A percentile compares a stretch with the other conserved stretches of the same genome.
phyloP scores from a whole-genome alignment of 2,888 invertebrate species.

The Cataglyphis livida region DNA sequence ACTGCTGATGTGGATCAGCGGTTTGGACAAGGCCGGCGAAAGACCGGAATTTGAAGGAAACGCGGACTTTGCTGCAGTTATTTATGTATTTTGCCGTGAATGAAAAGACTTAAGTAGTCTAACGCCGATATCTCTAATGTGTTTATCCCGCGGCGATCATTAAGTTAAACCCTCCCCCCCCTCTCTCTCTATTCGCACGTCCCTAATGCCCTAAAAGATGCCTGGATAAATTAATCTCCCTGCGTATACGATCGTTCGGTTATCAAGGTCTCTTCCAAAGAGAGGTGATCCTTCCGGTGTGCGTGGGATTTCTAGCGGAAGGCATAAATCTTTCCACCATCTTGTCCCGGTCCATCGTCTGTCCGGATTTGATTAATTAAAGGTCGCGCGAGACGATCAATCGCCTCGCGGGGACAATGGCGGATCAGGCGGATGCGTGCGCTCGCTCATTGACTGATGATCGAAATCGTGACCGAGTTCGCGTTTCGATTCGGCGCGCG shows the following conservation, averaged over 20 bases:
- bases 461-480: constrained; percentile 53
- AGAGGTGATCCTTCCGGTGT: constrained; percentile 24
- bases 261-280: constrained; percentile 56
- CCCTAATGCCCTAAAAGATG: constrained; percentile 29
- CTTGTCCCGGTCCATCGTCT: constrained; percentile 45
- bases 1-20: constrained; percentile 48
- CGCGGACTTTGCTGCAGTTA: constrained; percentile 7
- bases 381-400: constrained; percentile 52
- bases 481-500: constrained; percentile 39
- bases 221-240: constrained; percentile 70
- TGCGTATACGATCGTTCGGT: constrained; percentile 59
- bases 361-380: constrained; percentile 71
- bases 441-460: constrained; percentile 61
- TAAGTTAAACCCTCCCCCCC: not conserved
- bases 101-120: constrained; percentile 28
- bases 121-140: not conserved
- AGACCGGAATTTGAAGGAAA: constrained; percentile 8
- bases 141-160: constrained; percentile 23
- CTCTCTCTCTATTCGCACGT: not conserved
- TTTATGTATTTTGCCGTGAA: constrained; percentile 16
- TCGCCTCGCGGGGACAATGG: constrained; percentile 55
- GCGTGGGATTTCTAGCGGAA: constrained; percentile 27
- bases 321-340: constrained; percentile 66
- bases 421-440: constrained; percentile 56
- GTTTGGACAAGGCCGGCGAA: constrained; percentile 41